phyloP scores from a whole-genome alignment of 2,113 vertebrate genomes.

The Callospermophilus lateralis region DNA sequence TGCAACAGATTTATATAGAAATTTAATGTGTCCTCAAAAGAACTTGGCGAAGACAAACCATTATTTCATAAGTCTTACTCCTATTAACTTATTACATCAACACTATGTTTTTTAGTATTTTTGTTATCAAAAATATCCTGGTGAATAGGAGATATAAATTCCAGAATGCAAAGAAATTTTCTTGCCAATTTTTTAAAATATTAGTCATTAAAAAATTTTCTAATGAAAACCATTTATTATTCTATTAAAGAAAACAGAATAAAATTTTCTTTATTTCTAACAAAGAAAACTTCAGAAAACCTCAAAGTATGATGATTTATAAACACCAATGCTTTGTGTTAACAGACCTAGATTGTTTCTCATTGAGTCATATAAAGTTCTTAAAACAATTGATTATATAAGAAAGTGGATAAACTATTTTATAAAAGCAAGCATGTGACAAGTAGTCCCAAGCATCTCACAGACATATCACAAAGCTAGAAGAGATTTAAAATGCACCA shows the following conservation, averaged over 20 bases:
- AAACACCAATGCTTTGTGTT: slow-evolving; percentile 46
- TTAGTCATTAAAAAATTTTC: slow-evolving; percentile 7
- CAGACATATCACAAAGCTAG: slow-evolving; percentile 44
- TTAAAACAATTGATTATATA: slow-evolving; percentile 17
- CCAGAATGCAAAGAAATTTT: background rate
- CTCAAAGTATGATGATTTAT: background rate
- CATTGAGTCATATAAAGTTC: background rate
- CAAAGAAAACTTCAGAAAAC: slow-evolving; percentile 26
- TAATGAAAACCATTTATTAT: slow-evolving; percentile 52
- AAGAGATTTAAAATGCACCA: slow-evolving; percentile 48
- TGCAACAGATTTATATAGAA: slow-evolving; percentile 47
- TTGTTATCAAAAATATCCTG: background rate
- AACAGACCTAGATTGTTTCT: slow-evolving; percentile 14
- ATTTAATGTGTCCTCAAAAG: slow-evolving; percentile 11
- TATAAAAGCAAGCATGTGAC: background rate
- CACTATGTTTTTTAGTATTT: background rate
- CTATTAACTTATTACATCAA: background rate
- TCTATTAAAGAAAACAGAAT: background rate
- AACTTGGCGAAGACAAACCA: background rate
- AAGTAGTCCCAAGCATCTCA: slow-evolving; percentile 17
- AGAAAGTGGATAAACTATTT: background rate
- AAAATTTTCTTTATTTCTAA: background rate
- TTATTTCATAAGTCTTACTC: slow-evolving; percentile 4
- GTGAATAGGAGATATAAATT: background rate
- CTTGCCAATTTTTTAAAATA: slow-evolving; percentile 6